Evolutionary conservation across 2,113 vertebrate species (phyloP), one percentile per base, ranked within the genome.

Genomic region (Saccopteryx leptura): DNA sequence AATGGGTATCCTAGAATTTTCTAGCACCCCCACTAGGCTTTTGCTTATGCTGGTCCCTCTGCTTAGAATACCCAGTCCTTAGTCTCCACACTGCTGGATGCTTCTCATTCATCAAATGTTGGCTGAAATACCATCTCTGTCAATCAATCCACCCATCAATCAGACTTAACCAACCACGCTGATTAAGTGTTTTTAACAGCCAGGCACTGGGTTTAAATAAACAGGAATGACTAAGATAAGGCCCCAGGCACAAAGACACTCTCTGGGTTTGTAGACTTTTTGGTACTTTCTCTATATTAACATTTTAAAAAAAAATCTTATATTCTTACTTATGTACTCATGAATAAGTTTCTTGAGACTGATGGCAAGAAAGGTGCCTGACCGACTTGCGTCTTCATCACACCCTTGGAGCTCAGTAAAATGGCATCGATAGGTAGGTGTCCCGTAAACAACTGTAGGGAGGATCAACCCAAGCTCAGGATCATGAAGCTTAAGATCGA

Each of bases 141-240:
- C 84, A 52, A 85, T 95, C 88, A 26, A 81, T 76, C 88, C 63
- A 90, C 33, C 81, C n/a, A 76, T 92, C 69, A 4, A 83, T 91
- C 95, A 69, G 72, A 71, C 71, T 56, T 91, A 96, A 81, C 66
- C 61, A 85, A 91, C 66, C n/a, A 28, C 26, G n/a, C 8, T 63
- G 96, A 74, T 78, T 56, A 91, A 96, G 79, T 85, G 68, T 54
- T 61, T 95, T 86, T 24, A 78, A 63, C 71, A 76, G 86, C 78
- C 63, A 93, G 58, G 78, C 68, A 92, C 54, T 72, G n/a, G 74
- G 71, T 52, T 86, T 69, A 88, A 71, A 81, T 17, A 93, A 83
- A 86, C n/a, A 96, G 74, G 23, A 92, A 66, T 56, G 26, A 69
- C 85, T 24, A 58, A 90, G 72, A 74, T 60, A 86, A 83, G 84